Evolutionary conservation across 2,888 invertebrate species (phyloP).

Genomic region (Marasmarcha lunaedactyla): DNA sequence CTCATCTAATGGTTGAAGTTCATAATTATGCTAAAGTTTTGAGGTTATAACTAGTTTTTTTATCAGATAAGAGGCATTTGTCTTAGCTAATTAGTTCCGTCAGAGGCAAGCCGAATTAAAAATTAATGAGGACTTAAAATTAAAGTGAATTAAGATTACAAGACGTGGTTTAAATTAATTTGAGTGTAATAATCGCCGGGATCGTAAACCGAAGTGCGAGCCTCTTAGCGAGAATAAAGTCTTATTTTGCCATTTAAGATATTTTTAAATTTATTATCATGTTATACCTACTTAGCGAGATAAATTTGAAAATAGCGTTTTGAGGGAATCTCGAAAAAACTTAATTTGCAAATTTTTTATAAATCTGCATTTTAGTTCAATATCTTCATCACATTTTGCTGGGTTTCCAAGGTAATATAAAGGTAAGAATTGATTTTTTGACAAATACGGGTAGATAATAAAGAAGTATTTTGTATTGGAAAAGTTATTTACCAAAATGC

Average conservation of each 20-base stretch:
- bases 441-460: too few relatives aligned
- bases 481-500: too few relatives aligned
- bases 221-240: constrained; percentile 12
- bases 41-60: constrained; percentile 11
- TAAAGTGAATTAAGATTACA: constrained; percentile 31
- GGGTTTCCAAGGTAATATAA: too few relatives aligned
- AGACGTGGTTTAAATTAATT: constrained; percentile 28
- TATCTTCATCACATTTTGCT: too few relatives aligned
- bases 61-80: constrained; percentile 43
- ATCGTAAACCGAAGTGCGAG: constrained; percentile 14
- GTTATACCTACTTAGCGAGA: too few relatives aligned
- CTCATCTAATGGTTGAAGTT: not conserved
- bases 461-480: too few relatives aligned
- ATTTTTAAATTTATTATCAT: too few relatives aligned
- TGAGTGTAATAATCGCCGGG: constrained; percentile 21
- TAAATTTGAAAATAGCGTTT: too few relatives aligned
- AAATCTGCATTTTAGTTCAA: too few relatives aligned
- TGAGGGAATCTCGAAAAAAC: too few relatives aligned
- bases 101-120: constrained; percentile 17
- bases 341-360: too few relatives aligned
- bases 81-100: constrained; percentile 45
- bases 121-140: constrained; percentile 46
- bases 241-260: constrained; percentile 5
- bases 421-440: too few relatives aligned
- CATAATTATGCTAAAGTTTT: constrained; percentile 1